Base-by-base conservation (phyloP, 2,113 vertebrate species). In the Uria lomvia region DNA sequence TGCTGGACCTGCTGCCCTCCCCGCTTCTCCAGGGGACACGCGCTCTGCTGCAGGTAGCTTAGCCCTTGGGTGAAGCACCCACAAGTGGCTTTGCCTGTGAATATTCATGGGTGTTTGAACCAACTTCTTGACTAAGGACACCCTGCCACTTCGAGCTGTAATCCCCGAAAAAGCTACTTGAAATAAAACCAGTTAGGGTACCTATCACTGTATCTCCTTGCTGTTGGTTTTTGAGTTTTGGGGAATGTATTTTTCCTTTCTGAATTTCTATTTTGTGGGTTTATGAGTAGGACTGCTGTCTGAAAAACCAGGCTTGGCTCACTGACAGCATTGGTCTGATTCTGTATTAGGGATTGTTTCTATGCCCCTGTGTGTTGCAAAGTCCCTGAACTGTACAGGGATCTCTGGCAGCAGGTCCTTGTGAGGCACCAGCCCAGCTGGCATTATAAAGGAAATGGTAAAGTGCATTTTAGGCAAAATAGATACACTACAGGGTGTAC, bases 311-410 rank as follows among this genome's bases (percentile, higher is more conserved):
- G 29, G 22, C 55, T 88, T 79, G 47, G 29, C 30, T 71, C 49
- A 52, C 59, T 74, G 75, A 52, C 47, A 60, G 26, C 3, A 2
- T 12, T 66, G 50, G 38, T 80, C 59, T 63, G 50, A 22, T 45
- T 36, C 43, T 86, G 55, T 27, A 4, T 63, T 68, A 47, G 18
- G 18, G n/a, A 16, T 63, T 50, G 12, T 58, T 81, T 86, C 36
- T 63, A 10, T 43, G 52, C 34, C 36, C 50, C 11, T 21, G 24
- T 0, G 0, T 23, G 27, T 82, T 70, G 30, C 2, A 2, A 53
- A 63, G 77, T 56, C 30, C n/a, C 32, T 63, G 47, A 76, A 71
- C 43, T 70, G 24, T 47, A 40, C 38, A 53, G 26, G 63, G 22
- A 6, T 66, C 58, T 91, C n/a, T 77, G 68, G 50, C 85, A 80